A percentile compares a stretch with the other conserved stretches of the same genome.
These are phyloP conservation scores for Holcopasites calliopsidis DNA, from an alignment of 1,140 invertebrate species.

Conservation along the genomic window DNA sequence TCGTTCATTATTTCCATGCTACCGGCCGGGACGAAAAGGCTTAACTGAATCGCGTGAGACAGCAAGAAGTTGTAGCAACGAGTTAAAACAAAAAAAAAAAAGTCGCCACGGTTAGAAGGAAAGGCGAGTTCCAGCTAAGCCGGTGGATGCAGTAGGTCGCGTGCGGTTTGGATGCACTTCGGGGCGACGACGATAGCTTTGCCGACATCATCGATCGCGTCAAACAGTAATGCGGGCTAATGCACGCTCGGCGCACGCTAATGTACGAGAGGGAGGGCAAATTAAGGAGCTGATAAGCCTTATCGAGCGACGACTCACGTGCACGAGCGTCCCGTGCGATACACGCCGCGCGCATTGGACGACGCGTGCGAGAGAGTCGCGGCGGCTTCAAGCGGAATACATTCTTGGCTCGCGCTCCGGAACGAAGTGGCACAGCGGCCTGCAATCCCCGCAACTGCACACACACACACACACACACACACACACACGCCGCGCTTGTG, in stretches of 20 bases:
- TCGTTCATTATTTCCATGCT: too few species aligned
- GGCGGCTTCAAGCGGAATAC: not conserved
- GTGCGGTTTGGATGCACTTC: not conserved
- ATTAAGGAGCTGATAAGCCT: slow-evolving; percentile 66
- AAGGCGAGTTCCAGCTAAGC: not conserved
- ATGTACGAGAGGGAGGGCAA: slow-evolving; percentile 52
- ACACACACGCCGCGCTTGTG: slow-evolving; percentile 15
- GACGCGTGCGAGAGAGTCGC: not conserved
- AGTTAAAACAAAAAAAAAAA: not conserved
- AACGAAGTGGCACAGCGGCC: slow-evolving; percentile 35
- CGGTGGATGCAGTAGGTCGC: not conserved
- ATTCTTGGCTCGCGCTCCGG: not conserved
- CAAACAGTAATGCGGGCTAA: slow-evolving; percentile 64
- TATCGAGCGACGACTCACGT: slow-evolving; percentile 53
- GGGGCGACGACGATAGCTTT: slow-evolving; percentile 15
- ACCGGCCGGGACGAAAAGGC: too few species aligned
- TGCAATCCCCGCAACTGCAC: slow-evolving; percentile 27
- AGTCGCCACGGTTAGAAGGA: not conserved
- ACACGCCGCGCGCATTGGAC: too few species aligned
- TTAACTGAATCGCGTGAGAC: too few species aligned
- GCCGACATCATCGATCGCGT: slow-evolving; percentile 62
- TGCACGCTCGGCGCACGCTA: slow-evolving; percentile 54
- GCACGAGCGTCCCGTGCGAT: slow-evolving; percentile 1
- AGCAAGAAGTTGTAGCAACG: too few species aligned
- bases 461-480: not conserved